A percentile compares a stretch with the other conserved stretches of the same genome.
phyloP scores from a whole-genome alignment of 2,888 invertebrate species.

The Acanthosoma haemorrhoidale region DNA sequence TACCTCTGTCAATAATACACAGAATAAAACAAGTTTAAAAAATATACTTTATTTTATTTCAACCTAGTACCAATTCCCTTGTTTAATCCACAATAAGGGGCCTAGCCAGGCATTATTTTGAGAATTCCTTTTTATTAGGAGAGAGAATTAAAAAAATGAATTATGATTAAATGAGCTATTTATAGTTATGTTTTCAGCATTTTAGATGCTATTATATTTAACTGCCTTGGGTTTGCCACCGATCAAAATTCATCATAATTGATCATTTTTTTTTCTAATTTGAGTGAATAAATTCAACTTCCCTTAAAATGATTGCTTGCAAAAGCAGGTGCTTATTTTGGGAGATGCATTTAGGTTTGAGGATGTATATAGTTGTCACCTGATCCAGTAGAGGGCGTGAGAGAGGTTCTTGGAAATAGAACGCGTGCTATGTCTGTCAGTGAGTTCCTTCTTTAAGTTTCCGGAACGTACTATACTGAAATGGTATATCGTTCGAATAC shows the following conservation, averaged over 20 bases:
- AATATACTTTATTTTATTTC: slow-evolving; percentile 1
- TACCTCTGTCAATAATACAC: slow-evolving; percentile 40
- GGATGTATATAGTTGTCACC: background rate
- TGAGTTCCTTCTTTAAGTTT: background rate
- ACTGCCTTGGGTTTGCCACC: no score
- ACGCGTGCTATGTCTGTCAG: slow-evolving; percentile 28
- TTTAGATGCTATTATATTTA: no score
- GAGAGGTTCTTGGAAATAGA: slow-evolving; percentile 27
- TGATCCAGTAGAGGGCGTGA: slow-evolving; percentile 19
- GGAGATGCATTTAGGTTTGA: no score
- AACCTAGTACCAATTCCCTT: background rate
- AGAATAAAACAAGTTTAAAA: slow-evolving; percentile 36
- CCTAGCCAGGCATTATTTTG: no score
- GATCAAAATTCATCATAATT: no score
- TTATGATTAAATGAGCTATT: background rate
- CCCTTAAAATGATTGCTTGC: no score
- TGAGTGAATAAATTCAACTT: no score
- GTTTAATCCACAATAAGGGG: background rate
- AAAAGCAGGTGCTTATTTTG: no score
- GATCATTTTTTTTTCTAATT: no score
- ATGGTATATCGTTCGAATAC: background rate
- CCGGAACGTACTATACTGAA: background rate
- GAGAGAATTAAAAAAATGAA: background rate
- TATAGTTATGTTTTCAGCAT: no score
- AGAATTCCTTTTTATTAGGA: no score